A percentile compares a stretch with the other conserved stretches of the same genome.
These are phyloP conservation scores for Mercenaria mercenaria DNA, from an alignment of 1,140 invertebrate species.

Conservation along the genomic window DNA sequence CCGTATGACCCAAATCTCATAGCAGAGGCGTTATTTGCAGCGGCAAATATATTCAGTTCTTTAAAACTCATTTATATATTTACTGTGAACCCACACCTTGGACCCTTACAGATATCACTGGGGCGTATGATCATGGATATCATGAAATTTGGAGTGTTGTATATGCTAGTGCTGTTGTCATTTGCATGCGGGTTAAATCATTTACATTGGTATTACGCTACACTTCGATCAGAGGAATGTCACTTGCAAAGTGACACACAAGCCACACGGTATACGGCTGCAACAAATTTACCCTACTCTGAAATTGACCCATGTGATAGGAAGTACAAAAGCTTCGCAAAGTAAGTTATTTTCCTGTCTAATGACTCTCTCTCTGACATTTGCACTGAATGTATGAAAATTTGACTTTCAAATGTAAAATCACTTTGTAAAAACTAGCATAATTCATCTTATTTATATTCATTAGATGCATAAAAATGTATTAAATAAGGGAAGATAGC, in stretches of 20 bases:
- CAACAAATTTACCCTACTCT: background rate
- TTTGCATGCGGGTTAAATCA: slow-evolving; percentile 98
- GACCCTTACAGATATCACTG: slow-evolving; percentile 98
- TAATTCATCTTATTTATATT: background rate
- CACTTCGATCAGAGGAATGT: slow-evolving; percentile 95
- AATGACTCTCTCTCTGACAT: background rate
- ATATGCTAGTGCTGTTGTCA: slow-evolving; percentile 98
- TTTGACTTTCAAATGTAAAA: background rate
- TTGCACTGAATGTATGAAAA: background rate
- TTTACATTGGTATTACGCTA: slow-evolving; percentile 98
- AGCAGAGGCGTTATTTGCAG: slow-evolving; percentile 97
- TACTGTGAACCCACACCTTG: slow-evolving; percentile 99
- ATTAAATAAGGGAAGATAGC: too few species aligned
- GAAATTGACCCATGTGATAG: slow-evolving; percentile 77
- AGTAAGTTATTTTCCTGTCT: slow-evolving; percentile 78
- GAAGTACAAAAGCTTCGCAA: slow-evolving; percentile 84
- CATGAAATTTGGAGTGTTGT: slow-evolving; percentile 98
- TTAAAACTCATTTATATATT: slow-evolving; percentile 99
- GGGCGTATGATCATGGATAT: slow-evolving; percentile 99
- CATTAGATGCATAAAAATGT: too few species aligned
- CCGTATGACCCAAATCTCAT: slow-evolving; percentile 97
- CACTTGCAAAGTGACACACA: slow-evolving; percentile 84
- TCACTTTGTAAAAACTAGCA: background rate
- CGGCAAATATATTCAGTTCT: slow-evolving; percentile 98
- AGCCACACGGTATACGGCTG: background rate